Evolutionary conservation across 2,888 invertebrate genomes (phyloP), one percentile per base, ranked within the genome.

Genomic region (Tetragnatha montana): DNA sequence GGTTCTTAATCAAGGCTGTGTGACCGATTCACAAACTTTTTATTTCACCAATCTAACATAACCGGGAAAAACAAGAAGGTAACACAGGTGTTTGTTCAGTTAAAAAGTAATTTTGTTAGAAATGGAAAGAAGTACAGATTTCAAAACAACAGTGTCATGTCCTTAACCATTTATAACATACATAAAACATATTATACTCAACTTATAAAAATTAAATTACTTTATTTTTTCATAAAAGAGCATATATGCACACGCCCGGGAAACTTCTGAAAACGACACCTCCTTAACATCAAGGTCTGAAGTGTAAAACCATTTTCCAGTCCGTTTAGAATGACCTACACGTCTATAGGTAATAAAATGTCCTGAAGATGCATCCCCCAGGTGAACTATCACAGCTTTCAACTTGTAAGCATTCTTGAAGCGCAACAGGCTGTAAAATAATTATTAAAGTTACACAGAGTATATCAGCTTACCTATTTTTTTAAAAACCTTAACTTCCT

Each of bases 301-400:
- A 0, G 97, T 96, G 93, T 96, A 96, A 94, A 96, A 96, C 98
- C 98, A 98, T 91, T 96, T 96, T 92, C 92, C 90, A 92, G 92
- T 92, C 92, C 78, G 92, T 69, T 92, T 92, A 73, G 92, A 89
- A 3, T 92, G 91, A 3, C 94, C 93, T 93, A 94, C 93, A 60
- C 97, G 95, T 90, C 98, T 95, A 94, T 98, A 98, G 76, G 98
- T 98, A 91, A 98, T 96, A 94, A 98, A 99, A 95, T 99, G 99
- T 0, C 99, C 99, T 78, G 97, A 96, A 93, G 96, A 95, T 12
- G 97, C 97, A 79, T 97, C 96, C 3, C 98, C 98, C 91, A 96
- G 95, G 94, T 98, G 98, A 91, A 97, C 97, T 78, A 98, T 96
- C 8, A 98, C 98, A 2, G 97, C 96, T 89, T 95, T 94, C 91